Conservation (phyloP, 2,113 vertebrate species). For the Oncorhynchus tshawytscha region DNA sequence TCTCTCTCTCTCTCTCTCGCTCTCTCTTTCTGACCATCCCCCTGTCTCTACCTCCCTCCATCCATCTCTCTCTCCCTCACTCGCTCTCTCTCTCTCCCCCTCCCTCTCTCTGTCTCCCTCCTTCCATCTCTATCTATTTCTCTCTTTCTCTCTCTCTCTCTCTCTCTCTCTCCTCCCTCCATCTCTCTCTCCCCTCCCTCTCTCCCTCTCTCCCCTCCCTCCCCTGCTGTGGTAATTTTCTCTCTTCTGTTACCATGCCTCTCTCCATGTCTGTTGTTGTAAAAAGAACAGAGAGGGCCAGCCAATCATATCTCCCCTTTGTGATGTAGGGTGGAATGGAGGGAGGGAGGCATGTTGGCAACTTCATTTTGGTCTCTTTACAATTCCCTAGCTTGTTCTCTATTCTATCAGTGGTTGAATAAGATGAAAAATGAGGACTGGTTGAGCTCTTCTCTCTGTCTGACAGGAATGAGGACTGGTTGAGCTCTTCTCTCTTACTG, state of each 20-base stretch:
- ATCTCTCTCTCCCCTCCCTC: constrained; percentile 16
- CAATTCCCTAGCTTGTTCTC: too few species aligned
- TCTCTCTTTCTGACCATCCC: not conserved
- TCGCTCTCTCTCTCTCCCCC: not conserved
- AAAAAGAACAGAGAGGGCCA: too few species aligned
- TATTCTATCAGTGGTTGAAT: too few species aligned
- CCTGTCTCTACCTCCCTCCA: not conserved
- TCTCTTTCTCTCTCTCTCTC: not conserved
- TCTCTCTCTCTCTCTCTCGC: not conserved
- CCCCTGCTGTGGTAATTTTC: constrained; percentile 63
- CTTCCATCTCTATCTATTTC: not conserved
- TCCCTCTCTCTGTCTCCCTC: not conserved
- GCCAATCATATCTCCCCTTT: too few species aligned
- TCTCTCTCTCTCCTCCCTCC: constrained; percentile 17
- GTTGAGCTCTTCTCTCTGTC: too few species aligned
- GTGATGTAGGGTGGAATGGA: too few species aligned
- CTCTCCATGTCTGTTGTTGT: constrained; percentile 28
- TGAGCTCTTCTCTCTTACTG: too few species aligned
- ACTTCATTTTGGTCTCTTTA: not conserved
- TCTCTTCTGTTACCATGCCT: constrained; percentile 67
- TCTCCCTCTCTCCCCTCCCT: too few species aligned
- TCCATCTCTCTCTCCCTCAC: not conserved
- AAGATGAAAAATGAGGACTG: too few species aligned
- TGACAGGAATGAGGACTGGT: too few species aligned
- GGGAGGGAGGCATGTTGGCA: not conserved